These are phyloP conservation scores for Neotoxoptera formosana DNA, from an alignment of 1,140 invertebrate genomes.

Conservation along the genomic window DNA sequence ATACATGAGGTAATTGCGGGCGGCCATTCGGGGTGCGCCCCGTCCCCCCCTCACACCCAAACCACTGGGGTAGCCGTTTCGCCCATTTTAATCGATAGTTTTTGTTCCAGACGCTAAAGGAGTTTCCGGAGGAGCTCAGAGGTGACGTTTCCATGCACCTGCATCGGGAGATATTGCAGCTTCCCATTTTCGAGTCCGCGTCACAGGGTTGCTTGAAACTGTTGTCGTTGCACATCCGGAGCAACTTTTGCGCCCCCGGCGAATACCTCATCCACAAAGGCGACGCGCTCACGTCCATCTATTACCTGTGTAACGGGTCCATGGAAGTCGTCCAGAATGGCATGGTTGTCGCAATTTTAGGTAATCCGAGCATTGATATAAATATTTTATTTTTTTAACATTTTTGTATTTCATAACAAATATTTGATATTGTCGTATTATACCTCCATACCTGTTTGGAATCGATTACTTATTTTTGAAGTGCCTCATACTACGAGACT, in stretches of 20 bases:
- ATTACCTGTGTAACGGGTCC: conserved; percentile 96
- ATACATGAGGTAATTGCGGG: conserved; percentile 83
- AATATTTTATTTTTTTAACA: no score
- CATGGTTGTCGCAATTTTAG: conserved; percentile 98
- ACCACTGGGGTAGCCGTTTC: not conserved
- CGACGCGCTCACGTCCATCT: conserved; percentile 94
- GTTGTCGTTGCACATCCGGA: conserved; percentile 86
- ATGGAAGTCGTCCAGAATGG: conserved; percentile 98
- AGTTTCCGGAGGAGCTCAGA: conserved; percentile 94
- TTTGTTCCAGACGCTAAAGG: conserved; percentile 82
- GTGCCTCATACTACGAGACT: not conserved
- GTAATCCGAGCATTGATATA: conserved; percentile 68
- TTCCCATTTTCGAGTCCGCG: conserved; percentile 92
- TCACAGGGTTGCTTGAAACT: conserved; percentile 93
- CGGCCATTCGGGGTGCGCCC: not conserved
- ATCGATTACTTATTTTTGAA: not conserved
- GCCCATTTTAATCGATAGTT: conserved; percentile 22
- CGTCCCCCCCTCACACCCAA: not conserved
- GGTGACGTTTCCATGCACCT: conserved; percentile 96
- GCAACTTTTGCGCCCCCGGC: conserved; percentile 94
- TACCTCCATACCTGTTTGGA: not conserved
- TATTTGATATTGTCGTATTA: not conserved
- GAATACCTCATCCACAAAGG: conserved; percentile 97
- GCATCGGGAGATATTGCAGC: conserved; percentile 90
- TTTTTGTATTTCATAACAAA: not conserved